phyloP scores from a whole-genome alignment of 2,113 vertebrate genomes.

The Gopherus evgoodei region DNA sequence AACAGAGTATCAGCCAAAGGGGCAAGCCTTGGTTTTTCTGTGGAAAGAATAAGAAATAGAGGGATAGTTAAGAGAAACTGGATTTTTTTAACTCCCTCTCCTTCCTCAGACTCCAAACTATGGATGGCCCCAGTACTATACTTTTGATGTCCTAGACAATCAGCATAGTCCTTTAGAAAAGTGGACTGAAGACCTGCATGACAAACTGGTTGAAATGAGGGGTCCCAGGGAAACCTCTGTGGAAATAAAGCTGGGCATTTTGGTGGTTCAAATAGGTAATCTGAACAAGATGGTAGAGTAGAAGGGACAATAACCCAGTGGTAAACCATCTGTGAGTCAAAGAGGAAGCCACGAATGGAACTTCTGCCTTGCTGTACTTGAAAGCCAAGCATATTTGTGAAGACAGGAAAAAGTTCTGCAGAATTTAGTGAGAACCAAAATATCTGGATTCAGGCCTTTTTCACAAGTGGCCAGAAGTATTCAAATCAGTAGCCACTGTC shows the following conservation, averaged over 20 bases:
- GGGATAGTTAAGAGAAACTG: neutral
- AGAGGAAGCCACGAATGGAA: neutral
- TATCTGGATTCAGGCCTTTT: neutral
- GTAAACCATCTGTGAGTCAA: neutral
- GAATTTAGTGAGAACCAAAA: too few species aligned
- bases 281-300: neutral
- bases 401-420: neutral
- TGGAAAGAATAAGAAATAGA: neutral
- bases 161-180: neutral
- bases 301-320: neutral
- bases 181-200: neutral
- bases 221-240: neutral
- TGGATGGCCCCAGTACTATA: neutral
- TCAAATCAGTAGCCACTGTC: neutral
- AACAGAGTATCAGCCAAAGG: neutral
- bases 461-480: too few species aligned
- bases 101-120: neutral
- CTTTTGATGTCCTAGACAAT: neutral
- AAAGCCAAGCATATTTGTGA: neutral
- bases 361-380: neutral
- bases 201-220: neutral
- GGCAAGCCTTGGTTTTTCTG: rapidly evolving
- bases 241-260: neutral
- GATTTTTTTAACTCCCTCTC: too few species aligned
- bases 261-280: rapidly evolving